Evolutionary conservation across 1,140 invertebrate genomes (phyloP), one percentile per base, ranked within the genome.

Genomic region (Scaptomyza hsui): DNA sequence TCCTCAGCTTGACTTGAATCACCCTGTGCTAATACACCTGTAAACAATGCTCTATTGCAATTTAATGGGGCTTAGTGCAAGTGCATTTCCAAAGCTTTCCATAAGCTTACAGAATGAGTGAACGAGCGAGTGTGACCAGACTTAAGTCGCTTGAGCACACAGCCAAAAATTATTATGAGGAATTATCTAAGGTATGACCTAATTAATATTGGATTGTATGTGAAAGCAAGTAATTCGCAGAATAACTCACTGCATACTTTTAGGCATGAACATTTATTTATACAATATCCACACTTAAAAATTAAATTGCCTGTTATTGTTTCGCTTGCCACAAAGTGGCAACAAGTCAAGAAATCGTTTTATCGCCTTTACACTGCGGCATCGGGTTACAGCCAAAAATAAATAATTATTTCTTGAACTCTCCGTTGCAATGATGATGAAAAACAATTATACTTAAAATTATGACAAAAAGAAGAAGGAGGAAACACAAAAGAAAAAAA

Each of bases 361-460:
- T 39, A 13, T 13, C 1, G 9, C 49, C 18, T 15, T 12, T 52
- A 4, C 0, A 26, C 10, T 9, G 16, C 15, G 15, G 16, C 15
- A 18, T 12, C 19, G 41, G n/a, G 42, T 64, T 37, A 13, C 41
- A 26, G 49, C 52, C 12, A 29, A 56, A 56, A 57, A 53, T 78
- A 80, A 55, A 85, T 86, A 64, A 52, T 71, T 75, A 65, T 77
- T 64, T 62, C 47, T 61, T 51, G 13, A 21, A 49, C 7, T 68
- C 72, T 41, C 47, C 19, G 12, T 13, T 55, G 18, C 47, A 29
- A 29, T 29, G 68, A 35, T 65, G 74, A 77, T 81, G 74, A 62
- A 85, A 85, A 64, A 78, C 32, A 81, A 75, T 64, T 81, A 75
- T 55, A 75, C 59, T 78, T 77, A 53, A 78, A 81, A 70, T 69